Conservation (phyloP, 2,888 invertebrate species). For the Sminthurinus aureus region DNA sequence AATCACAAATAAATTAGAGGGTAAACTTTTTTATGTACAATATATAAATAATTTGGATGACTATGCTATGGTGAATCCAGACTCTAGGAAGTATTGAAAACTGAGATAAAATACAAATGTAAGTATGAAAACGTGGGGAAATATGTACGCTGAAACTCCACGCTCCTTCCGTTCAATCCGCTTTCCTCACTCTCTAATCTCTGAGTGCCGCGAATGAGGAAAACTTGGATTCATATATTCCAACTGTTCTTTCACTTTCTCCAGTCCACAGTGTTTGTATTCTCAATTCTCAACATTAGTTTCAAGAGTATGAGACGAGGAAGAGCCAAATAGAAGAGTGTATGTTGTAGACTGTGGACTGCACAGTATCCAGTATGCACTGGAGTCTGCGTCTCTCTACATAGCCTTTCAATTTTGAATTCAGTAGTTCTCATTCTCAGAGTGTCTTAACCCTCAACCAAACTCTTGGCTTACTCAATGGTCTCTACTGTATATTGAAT, state of each 20-base stretch:
- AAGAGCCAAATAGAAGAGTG: not conserved
- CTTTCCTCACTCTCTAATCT: not conserved
- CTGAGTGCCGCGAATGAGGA: not conserved
- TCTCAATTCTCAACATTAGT: too few species aligned
- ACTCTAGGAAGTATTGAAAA: not conserved
- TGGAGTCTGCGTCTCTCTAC: slow-evolving; percentile 13
- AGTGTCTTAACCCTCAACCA: too few species aligned
- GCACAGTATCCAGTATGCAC: not conserved
- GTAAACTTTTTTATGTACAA: not conserved
- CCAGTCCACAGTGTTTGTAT: not conserved
- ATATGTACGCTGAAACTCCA: not conserved
- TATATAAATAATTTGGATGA: not conserved
- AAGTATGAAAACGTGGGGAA: not conserved
- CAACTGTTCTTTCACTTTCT: not conserved
- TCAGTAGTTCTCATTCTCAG: not conserved
- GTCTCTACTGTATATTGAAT: too few species aligned
- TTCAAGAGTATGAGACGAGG: not conserved
- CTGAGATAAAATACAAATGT: not conserved
- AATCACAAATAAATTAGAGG: too few species aligned
- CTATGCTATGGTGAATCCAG: not conserved
- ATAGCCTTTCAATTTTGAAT: not conserved
- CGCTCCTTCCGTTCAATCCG: not conserved
- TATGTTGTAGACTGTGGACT: too few species aligned
- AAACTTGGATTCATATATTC: not conserved
- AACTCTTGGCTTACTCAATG: too few species aligned